Evolutionary conservation across 64 coral and sea anemone genomes (phyloP).

Genomic region (Acropora tenuis): DNA sequence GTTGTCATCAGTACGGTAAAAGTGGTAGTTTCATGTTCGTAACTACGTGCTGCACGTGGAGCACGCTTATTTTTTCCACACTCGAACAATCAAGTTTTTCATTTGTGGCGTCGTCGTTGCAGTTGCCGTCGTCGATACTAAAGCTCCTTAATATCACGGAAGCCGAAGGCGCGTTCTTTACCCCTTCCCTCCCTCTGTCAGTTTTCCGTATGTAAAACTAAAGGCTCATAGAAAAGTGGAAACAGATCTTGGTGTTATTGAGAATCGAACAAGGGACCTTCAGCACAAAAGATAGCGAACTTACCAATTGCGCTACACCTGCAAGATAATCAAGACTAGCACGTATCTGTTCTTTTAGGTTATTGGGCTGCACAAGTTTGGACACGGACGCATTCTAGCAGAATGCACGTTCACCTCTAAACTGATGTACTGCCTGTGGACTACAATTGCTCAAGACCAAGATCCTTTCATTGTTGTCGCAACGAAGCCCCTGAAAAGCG

Average conservation of each 20-base stretch:
- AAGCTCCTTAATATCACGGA: not conserved
- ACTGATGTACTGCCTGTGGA: not conserved
- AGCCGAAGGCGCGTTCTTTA: not conserved
- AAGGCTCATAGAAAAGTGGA: no score
- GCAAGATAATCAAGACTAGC: not conserved
- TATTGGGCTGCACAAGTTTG: not conserved
- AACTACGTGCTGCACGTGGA: no score
- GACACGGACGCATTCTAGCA: not conserved
- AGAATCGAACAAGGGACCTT: not conserved
- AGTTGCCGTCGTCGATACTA: no score
- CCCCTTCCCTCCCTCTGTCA: no score
- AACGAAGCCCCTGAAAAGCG: not conserved
- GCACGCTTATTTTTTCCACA: no score
- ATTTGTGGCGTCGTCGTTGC: no score
- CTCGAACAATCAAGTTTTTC: no score
- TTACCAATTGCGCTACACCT: not conserved
- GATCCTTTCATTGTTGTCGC: not conserved
- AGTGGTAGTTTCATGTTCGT: no score
- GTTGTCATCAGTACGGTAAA: no score
- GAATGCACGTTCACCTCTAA: not conserved
- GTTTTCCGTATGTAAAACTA: no score
- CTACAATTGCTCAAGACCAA: not conserved
- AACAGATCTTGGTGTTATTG: no score
- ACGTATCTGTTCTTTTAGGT: not conserved
- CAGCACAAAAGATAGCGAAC: not conserved